Base-by-base conservation (phyloP, 2,797 vertebrate genomes). In the Ctenopoma kingsleyae region DNA sequence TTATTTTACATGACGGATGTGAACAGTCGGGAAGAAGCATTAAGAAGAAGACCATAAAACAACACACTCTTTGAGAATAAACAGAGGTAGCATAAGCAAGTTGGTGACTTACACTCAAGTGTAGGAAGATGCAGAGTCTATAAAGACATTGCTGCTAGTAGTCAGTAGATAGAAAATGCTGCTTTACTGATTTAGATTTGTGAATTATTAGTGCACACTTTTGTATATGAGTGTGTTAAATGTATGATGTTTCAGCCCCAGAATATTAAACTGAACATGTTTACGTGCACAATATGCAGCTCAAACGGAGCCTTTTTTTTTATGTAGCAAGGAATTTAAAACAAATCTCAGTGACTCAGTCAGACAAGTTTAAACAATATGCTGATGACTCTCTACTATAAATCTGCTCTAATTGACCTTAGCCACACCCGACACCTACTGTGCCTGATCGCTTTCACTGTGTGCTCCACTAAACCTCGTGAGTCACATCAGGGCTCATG, bases 301-400 rank as follows among this genome's bases (percentile, higher is more conserved):
- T 46, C n/a, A 52, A 63, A 52, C 47, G 3, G 3, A 51, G 9
- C 5, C 6, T 12, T 30, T 12, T 12, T 30, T 12, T 12, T 25
- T 66, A 30, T n/a, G 12, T 17, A 44, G 54, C 22, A 15, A 67
- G 51, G 44, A 78, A 65, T 75, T 73, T 53, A 43, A 81, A 88
- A 68, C 56, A 79, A 80, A 67, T 27, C 44, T 50, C 48, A 66
- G 56, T 78, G 80, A 85, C 49, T 90, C 79, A 84, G 32, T 60
- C 52, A 11, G 59, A 76, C 90, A 87, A 67, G 87, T 88, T 89
- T 65, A 76, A 89, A 92, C 91, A 88, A 78, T 81, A 75, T 58
- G 58, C 67, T 22, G 67, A 84, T 48, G 78, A 88, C 77, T 80
- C 49, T 62, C 54, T 32, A n/a, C 62, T 70, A 17, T 74, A 47